A percentile compares a stretch with the other conserved stretches of the same genome.
These are phyloP conservation scores for Xenops minutus DNA, from an alignment of 2,797 vertebrate genomes.

Conservation along the genomic window DNA sequence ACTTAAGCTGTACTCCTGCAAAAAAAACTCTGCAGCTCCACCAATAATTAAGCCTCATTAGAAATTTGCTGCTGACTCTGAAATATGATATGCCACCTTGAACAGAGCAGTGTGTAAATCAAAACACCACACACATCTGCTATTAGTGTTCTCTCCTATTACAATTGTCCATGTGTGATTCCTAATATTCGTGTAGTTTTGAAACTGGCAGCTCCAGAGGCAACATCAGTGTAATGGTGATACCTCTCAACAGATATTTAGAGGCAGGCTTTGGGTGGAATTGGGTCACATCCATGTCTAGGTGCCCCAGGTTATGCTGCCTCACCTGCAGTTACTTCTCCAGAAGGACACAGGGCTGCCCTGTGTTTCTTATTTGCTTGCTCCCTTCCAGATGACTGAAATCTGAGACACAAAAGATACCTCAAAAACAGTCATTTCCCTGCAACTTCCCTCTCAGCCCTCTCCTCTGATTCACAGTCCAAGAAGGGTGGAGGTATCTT, in stretches of 20 bases:
- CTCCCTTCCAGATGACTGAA: background rate
- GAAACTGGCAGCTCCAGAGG: background rate
- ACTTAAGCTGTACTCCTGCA: background rate
- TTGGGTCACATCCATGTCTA: fast-evolving
- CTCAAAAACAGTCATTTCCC: background rate
- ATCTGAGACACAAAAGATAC: background rate
- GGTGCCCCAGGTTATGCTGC: background rate
- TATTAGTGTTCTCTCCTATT: background rate
- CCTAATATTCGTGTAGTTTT: background rate
- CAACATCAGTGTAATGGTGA: background rate
- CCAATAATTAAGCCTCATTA: background rate
- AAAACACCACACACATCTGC: background rate
- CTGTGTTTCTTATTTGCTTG: background rate
- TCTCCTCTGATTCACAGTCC: background rate
- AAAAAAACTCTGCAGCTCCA: background rate
- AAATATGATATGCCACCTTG: background rate
- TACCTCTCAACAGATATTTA: background rate
- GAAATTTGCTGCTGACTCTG: background rate
- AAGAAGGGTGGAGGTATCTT: background rate
- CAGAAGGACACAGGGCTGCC: background rate
- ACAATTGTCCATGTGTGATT: background rate
- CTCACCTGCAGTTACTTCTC: background rate
- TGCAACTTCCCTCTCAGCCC: background rate
- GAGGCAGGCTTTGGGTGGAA: background rate
- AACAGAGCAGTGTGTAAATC: background rate